These are phyloP conservation scores for Caenorhabditis macrosperma DNA, from an alignment of 2,888 invertebrate genomes.

Conservation along the genomic window DNA sequence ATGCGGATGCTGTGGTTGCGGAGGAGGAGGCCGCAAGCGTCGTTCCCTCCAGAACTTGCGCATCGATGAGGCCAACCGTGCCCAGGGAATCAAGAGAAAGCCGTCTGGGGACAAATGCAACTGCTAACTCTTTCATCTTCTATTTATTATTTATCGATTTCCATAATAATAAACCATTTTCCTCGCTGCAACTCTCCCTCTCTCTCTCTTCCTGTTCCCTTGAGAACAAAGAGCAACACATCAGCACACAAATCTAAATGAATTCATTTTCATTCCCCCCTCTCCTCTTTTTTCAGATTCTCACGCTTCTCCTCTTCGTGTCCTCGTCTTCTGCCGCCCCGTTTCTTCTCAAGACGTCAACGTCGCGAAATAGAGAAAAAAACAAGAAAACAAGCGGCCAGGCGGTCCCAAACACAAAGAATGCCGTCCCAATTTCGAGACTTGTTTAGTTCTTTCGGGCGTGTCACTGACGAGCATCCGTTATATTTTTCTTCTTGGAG, in stretches of 20 bases:
- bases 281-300: conserved; percentile 6
- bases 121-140: not conserved
- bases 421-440: conserved; percentile 16
- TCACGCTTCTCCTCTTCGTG: conserved; percentile 28
- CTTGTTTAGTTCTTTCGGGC: conserved; percentile 30
- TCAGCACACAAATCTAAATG: not conserved
- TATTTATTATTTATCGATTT: conserved; percentile 9
- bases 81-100: conserved; percentile 30
- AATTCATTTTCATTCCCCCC: not conserved
- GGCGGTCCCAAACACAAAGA: conserved; percentile 16
- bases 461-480: conserved; percentile 42
- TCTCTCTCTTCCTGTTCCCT: no score
- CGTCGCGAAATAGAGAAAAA: not conserved
- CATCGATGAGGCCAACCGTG: conserved; percentile 50
- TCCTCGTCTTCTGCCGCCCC: not conserved
- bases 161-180: conserved; percentile 3
- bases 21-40: conserved; percentile 46
- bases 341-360: not conserved
- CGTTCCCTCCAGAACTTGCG: conserved; percentile 57
- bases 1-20: conserved; percentile 31
- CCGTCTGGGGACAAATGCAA: not conserved
- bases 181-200: no score
- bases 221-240: not conserved
- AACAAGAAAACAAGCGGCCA: conserved; percentile 24
- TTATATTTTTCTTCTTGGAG: conserved; percentile 1